Conservation (phyloP, 2,797 vertebrate species). For the Chaunax sp. region DNA sequence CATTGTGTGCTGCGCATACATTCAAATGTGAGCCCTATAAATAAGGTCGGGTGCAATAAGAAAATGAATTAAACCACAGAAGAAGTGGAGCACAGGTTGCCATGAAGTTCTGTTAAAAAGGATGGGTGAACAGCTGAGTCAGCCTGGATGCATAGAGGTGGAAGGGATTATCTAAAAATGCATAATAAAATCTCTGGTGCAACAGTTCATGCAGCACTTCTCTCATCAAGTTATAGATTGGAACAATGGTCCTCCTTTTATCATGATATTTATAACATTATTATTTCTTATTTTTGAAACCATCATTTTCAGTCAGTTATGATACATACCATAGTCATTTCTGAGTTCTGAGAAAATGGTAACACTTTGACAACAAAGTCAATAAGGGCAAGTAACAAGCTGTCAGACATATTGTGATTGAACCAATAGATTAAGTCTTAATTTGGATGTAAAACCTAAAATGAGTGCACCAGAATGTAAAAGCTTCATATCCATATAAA, state of each 20-base stretch:
- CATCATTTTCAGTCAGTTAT: too few species aligned
- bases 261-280: too few species aligned
- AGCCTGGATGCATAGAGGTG: background rate
- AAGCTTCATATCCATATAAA: too few species aligned
- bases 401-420: too few species aligned
- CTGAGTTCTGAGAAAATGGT: too few species aligned
- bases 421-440: too few species aligned
- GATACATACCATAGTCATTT: too few species aligned
- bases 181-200: background rate
- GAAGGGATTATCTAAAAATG: constrained; percentile 1
- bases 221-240: background rate
- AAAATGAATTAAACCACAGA: constrained; percentile 17
- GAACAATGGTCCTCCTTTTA: background rate
- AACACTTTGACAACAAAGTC: too few species aligned
- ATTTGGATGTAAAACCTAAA: too few species aligned
- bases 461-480: too few species aligned
- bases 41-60: constrained; percentile 30
- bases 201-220: background rate
- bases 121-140: background rate
- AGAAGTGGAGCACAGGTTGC: constrained; percentile 5
- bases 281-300: too few species aligned
- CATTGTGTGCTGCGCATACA: constrained; percentile 33
- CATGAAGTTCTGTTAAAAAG: background rate
- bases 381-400: too few species aligned
- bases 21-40: constrained; percentile 37